These are phyloP conservation scores for Drosophila paramelanica DNA, from an alignment of 2,888 invertebrate species.

Conservation along the genomic window DNA sequence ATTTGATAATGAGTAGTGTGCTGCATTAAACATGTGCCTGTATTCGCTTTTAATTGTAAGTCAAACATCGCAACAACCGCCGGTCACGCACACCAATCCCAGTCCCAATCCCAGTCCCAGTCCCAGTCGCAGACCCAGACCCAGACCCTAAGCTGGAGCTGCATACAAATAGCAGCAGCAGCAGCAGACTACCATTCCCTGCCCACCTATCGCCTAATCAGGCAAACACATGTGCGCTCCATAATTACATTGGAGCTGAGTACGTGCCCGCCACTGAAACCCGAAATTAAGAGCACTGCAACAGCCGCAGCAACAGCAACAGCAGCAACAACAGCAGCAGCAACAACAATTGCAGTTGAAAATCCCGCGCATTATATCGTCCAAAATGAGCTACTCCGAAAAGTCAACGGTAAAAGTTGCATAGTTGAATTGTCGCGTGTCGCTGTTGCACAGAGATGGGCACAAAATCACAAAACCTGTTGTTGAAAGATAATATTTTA, in stretches of 20 bases:
- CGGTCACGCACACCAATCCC: constrained; percentile 66
- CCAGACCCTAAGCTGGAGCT: constrained; percentile 27
- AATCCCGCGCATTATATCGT: constrained; percentile 46
- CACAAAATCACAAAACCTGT: constrained; percentile 13
- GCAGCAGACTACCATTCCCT: constrained; percentile 25
- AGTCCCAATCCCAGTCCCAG: constrained; percentile 7
- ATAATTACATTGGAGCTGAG: constrained; percentile 71
- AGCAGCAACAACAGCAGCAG: constrained; percentile 13
- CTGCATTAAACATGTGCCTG: constrained; percentile 10
- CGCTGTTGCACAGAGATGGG: constrained; percentile 25
- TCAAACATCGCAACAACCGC: constrained; percentile 76
- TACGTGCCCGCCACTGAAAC: constrained; percentile 75
- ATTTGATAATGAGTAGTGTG: constrained; percentile 72
- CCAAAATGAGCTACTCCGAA: constrained; percentile 51
- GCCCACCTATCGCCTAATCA: constrained; percentile 73
- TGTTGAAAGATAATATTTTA: not conserved
- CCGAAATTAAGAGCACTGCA: constrained; percentile 74
- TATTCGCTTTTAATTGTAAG: constrained; percentile 73
- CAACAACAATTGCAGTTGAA: constrained; percentile 13
- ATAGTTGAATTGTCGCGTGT: constrained; percentile 46
- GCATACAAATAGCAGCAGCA: constrained; percentile 64
- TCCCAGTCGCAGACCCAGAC: constrained; percentile 9
- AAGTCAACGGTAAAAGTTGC: constrained; percentile 50
- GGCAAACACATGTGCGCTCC: constrained; percentile 78
- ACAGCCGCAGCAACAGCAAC: constrained; percentile 35